Percentiles rank a stretch among this genome's conserved stretches.
Evolutionary conservation across 2,797 vertebrate species (phyloP).

Genomic region (Microctenopoma stevenorrisi): DNA sequence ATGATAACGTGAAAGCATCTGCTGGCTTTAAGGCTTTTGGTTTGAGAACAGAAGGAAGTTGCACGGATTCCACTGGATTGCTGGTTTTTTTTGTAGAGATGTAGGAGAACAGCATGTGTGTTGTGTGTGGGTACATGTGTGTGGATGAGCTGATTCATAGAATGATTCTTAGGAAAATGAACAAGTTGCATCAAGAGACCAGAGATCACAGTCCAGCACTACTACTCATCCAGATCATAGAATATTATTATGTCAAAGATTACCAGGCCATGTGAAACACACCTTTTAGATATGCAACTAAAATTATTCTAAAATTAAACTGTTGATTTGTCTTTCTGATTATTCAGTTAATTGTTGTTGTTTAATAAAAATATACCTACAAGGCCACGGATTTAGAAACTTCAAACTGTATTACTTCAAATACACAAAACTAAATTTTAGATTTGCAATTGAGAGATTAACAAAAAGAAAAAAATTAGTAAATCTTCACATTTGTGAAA

Average conservation of each 20-base stretch:
- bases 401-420: too few relatives aligned
- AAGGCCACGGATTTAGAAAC: too few relatives aligned
- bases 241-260: conserved; percentile 6
- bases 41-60: conserved; percentile 78
- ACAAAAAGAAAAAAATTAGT: too few relatives aligned
- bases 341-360: neutral
- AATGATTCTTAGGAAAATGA: conserved; percentile 63
- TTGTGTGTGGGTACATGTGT: conserved; percentile 32
- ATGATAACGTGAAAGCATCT: conserved; percentile 76
- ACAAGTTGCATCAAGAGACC: conserved; percentile 40
- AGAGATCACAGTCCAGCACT: conserved; percentile 26
- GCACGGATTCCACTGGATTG: conserved; percentile 65
- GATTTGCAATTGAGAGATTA: too few relatives aligned
- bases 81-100: conserved; percentile 58
- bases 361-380: neutral
- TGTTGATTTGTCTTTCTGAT: neutral
- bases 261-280: neutral
- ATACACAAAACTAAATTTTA: too few relatives aligned
- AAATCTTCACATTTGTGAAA: too few relatives aligned
- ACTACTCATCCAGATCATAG: conserved; percentile 19
- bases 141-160: conserved; percentile 61
- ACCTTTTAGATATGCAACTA: neutral
- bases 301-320: conserved; percentile 1
- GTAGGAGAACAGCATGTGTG: conserved; percentile 30
- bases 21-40: conserved; percentile 78